These are phyloP conservation scores for Mesembrinibis cayennensis DNA, from an alignment of 2,113 vertebrate genomes.

Conservation along the genomic window DNA sequence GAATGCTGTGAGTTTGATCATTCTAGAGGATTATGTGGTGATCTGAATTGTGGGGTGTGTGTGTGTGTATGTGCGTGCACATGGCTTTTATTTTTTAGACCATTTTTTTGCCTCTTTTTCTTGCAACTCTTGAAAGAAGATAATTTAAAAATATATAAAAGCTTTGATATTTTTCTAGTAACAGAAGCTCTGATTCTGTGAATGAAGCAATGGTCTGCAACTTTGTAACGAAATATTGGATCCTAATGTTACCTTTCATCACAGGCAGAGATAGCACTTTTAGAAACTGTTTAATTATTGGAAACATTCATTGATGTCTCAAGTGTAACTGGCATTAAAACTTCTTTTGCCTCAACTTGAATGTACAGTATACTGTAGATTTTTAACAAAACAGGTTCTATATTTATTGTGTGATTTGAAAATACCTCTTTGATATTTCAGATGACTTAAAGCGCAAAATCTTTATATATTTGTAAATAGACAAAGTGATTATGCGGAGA, in stretches of 20 bases:
- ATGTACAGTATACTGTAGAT: constrained; percentile 80
- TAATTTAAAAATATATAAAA: constrained; percentile 53
- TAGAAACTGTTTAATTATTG: constrained; percentile 67
- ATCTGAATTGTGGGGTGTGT: constrained; percentile 21
- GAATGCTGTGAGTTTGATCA: constrained; percentile 61
- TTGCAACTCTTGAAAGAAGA: constrained; percentile 51
- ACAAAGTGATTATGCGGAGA: constrained; percentile 66
- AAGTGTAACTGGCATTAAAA: constrained; percentile 67
- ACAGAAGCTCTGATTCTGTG: constrained; percentile 66
- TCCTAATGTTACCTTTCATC: constrained; percentile 54
- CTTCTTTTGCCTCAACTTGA: constrained; percentile 75
- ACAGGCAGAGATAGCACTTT: constrained; percentile 76
- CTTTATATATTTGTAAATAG: constrained; percentile 80
- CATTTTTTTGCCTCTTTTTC: constrained; percentile 14
- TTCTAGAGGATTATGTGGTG: constrained; percentile 51
- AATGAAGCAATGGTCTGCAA: constrained; percentile 64
- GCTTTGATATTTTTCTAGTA: constrained; percentile 75
- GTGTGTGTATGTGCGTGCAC: constrained; percentile 13
- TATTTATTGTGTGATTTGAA: constrained; percentile 82
- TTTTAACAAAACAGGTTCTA: constrained; percentile 79
- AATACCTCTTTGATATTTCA: constrained; percentile 80
- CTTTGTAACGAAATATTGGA: constrained; percentile 50
- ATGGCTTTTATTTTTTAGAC: constrained; percentile 59
- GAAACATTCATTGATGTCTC: constrained; percentile 66
- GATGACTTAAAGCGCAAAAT: constrained; percentile 66